These are phyloP conservation scores for Drosophila niveifrons DNA, from an alignment of 2,888 invertebrate genomes.

Conservation along the genomic window DNA sequence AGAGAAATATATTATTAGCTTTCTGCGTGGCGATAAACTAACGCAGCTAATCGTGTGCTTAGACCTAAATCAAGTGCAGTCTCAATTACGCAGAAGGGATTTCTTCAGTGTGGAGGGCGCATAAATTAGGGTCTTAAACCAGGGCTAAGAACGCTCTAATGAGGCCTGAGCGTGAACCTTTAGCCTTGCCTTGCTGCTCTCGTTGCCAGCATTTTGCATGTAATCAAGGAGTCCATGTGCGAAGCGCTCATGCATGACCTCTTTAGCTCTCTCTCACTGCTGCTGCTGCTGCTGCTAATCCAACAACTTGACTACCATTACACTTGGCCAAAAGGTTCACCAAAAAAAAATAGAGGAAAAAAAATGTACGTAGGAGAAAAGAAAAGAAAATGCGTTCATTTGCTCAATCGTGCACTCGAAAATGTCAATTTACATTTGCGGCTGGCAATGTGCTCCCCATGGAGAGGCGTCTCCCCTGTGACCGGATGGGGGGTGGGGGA, in stretches of 20 bases:
- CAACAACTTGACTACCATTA: constrained; percentile 74
- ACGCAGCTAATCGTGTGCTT: constrained; percentile 21
- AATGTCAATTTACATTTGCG: constrained; percentile 81
- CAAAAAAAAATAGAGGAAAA: constrained; percentile 16
- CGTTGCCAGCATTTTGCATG: constrained; percentile 62
- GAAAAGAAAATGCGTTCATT: constrained; percentile 68
- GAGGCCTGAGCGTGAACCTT: constrained; percentile 50
- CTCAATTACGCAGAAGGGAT: constrained; percentile 41
- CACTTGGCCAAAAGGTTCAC: constrained; percentile 35
- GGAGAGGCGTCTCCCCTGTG: constrained; percentile 35
- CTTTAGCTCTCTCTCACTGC: too few relatives aligned
- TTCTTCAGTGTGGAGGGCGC: constrained; percentile 34
- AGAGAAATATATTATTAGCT: constrained; percentile 15
- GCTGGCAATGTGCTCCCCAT: constrained; percentile 40
- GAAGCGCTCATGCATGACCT: constrained; percentile 61
- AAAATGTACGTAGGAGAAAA: background rate
- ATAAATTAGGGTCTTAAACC: constrained; percentile 62
- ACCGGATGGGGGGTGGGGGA: background rate
- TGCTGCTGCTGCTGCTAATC: constrained; percentile 63
- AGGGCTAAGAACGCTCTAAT: constrained; percentile 60
- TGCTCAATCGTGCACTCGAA: constrained; percentile 81
- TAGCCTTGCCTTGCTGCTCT: background rate
- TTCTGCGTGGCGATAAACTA: constrained; percentile 24
- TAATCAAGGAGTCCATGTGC: constrained; percentile 66
- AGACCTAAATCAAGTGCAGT: constrained; percentile 26